phyloP scores from a whole-genome alignment of 2,888 invertebrate genomes.

The Osedax frankpressi region DNA sequence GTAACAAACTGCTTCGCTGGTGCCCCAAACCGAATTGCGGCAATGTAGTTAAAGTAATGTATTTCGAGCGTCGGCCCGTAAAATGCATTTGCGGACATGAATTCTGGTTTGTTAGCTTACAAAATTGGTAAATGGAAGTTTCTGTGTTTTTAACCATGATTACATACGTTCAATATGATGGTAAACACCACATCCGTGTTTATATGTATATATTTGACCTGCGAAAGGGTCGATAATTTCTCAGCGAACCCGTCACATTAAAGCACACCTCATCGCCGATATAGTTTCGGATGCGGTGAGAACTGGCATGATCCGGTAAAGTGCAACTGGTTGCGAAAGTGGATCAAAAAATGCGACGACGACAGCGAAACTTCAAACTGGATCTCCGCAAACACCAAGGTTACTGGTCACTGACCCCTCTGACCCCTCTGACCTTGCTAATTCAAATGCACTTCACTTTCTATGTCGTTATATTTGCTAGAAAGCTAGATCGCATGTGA shows the following conservation, averaged over 20 bases:
- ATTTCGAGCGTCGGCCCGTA: conserved; percentile 78
- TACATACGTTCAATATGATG: no score
- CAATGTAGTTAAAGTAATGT: conserved; percentile 60
- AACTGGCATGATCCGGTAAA: conserved; percentile 80
- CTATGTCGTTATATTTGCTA: no score
- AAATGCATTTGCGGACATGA: conserved; percentile 81
- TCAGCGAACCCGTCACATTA: no score
- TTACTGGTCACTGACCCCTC: conserved; percentile 28
- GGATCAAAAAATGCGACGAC: conserved; percentile 98
- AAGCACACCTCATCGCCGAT: conserved; percentile 10
- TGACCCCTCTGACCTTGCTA: not conserved
- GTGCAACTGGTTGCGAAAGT: conserved; percentile 77
- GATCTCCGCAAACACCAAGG: conserved; percentile 97
- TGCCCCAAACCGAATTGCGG: conserved; percentile 96
- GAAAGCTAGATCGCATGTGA: no score
- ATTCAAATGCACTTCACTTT: no score
- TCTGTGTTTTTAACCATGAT: not conserved
- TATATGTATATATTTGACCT: no score
- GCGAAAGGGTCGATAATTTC: no score
- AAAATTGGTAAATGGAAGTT: not conserved
- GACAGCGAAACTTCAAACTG: conserved; percentile 97
- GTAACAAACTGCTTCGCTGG: conserved; percentile 88
- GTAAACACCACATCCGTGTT: no score
- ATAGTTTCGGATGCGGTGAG: conserved; percentile 73
- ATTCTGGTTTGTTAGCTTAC: conserved; percentile 67